These are phyloP conservation scores for Quadroppia sp. DNA, from an alignment of 2,888 invertebrate genomes.

Conservation along the genomic window DNA sequence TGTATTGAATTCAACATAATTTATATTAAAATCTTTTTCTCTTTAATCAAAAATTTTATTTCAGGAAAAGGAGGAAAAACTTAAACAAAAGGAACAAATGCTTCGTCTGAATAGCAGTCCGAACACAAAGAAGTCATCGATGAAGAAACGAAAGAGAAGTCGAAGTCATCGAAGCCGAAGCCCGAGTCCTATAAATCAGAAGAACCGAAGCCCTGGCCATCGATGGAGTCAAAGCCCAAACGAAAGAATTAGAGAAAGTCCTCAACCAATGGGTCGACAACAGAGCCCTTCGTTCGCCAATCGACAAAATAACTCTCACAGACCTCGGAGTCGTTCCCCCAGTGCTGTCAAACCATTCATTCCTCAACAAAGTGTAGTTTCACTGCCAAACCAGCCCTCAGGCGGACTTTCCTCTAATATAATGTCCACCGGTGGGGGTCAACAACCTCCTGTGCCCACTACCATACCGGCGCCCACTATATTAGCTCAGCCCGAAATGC, in stretches of 20 bases:
- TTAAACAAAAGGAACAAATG: constrained; percentile 27
- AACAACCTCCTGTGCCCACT: constrained; percentile 17
- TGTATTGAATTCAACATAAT: no score
- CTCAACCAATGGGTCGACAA: background rate
- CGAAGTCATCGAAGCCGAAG: constrained; percentile 9
- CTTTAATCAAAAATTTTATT: background rate
- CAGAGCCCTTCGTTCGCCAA: constrained; percentile 8
- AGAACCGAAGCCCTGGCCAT: constrained; percentile 12
- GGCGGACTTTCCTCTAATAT: background rate
- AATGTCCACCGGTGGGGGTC: background rate
- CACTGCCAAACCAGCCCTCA: background rate
- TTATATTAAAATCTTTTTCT: no score
- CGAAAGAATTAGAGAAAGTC: constrained; percentile 13
- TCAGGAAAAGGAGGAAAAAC: constrained; percentile 22
- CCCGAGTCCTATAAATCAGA: constrained; percentile 23
- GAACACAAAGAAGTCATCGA: background rate
- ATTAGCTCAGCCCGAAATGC: constrained; percentile 37
- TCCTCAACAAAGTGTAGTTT: background rate
- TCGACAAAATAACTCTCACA: background rate
- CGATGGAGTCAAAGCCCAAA: constrained; percentile 29
- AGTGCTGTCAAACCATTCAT: background rate
- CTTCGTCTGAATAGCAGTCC: constrained; percentile 28
- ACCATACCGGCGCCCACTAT: constrained; percentile 38
- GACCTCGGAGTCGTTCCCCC: background rate
- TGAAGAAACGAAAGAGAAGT: constrained; percentile 27